A percentile compares a stretch with the other conserved stretches of the same genome.
Conservation (phyloP, 1,140 invertebrate genomes). For the Hormaphis cornu region DNA sequence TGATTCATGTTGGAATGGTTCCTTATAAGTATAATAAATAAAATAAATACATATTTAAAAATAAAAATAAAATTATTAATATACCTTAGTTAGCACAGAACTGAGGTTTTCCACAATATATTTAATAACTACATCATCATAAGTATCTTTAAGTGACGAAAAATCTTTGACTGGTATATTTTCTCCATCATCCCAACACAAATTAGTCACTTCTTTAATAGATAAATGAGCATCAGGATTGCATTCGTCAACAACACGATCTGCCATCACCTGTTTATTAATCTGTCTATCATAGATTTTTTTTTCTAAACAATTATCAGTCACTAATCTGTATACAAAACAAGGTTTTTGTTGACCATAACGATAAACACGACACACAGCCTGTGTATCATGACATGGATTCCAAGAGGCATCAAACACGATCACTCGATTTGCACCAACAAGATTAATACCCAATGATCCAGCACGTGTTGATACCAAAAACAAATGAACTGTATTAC, state of each 20-base stretch:
- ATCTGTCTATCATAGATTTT: conserved; percentile 98
- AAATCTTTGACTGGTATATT: conserved; percentile 59
- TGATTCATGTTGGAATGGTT: conserved; percentile 95
- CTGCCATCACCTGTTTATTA: conserved; percentile 94
- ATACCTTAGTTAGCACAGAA: conserved; percentile 59
- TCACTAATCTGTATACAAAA: conserved; percentile 92
- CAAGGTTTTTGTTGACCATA: conserved; percentile 92
- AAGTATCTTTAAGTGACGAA: conserved; percentile 57
- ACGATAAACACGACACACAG: conserved; percentile 93
- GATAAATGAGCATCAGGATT: conserved; percentile 93
- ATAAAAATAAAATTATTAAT: background rate
- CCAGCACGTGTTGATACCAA: conserved; percentile 95
- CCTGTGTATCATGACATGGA: conserved; percentile 98
- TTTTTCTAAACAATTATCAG: conserved; percentile 92
- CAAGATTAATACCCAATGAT: conserved; percentile 93
- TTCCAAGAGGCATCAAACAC: conserved; percentile 99
- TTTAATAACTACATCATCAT: conserved; percentile 71
- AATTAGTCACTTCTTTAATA: conserved; percentile 85
- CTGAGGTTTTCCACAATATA: conserved; percentile 59
- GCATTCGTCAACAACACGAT: conserved; percentile 94
- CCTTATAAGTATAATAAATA: conserved; percentile 42
- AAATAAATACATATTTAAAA: background rate
- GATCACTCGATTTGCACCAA: conserved; percentile 92
- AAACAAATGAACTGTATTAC: conserved; percentile 80
- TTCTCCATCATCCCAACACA: conserved; percentile 85